Percentiles rank a stretch among this genome's conserved stretches.
Evolutionary conservation across 2,797 vertebrate genomes (phyloP).

Genomic region (Poeciliopsis infans): DNA sequence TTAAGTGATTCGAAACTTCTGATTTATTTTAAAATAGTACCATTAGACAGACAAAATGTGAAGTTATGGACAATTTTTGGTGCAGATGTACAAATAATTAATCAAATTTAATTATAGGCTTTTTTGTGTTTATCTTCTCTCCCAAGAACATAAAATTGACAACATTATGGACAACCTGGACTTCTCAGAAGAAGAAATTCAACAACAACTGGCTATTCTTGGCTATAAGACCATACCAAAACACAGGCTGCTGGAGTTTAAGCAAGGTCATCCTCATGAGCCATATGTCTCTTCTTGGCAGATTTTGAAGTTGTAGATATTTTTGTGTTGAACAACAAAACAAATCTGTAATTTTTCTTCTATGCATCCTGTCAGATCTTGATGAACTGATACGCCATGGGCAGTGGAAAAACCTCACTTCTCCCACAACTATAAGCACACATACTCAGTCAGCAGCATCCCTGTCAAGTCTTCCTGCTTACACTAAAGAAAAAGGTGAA

Average conservation of each 20-base stretch:
- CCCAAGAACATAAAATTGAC: too few species aligned
- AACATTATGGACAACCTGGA: too few species aligned
- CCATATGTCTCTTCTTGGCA: not conserved
- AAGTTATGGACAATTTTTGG: not conserved
- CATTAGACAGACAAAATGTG: not conserved
- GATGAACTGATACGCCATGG: constrained; percentile 76
- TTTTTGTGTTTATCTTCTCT: not conserved
- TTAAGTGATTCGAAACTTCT: not conserved
- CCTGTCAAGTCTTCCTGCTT: constrained; percentile 66
- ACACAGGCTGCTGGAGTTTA: too few species aligned
- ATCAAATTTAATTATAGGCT: not conserved
- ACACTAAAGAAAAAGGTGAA: constrained; percentile 77
- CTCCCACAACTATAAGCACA: constrained; percentile 36
- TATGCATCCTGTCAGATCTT: constrained; percentile 66
- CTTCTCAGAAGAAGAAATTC: too few species aligned
- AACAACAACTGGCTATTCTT: too few species aligned
- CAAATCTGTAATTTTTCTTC: not conserved
- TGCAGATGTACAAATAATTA: not conserved
- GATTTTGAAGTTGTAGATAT: too few species aligned
- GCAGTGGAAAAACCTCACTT: constrained; percentile 52
- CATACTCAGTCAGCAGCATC: constrained; percentile 17
- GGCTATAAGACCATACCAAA: too few species aligned
- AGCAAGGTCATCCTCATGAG: constrained; percentile 62
- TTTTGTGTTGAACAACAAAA: not conserved
- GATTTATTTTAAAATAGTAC: not conserved